Conservation (phyloP, 1,140 invertebrate species). For the Scaptomyza hsui region DNA sequence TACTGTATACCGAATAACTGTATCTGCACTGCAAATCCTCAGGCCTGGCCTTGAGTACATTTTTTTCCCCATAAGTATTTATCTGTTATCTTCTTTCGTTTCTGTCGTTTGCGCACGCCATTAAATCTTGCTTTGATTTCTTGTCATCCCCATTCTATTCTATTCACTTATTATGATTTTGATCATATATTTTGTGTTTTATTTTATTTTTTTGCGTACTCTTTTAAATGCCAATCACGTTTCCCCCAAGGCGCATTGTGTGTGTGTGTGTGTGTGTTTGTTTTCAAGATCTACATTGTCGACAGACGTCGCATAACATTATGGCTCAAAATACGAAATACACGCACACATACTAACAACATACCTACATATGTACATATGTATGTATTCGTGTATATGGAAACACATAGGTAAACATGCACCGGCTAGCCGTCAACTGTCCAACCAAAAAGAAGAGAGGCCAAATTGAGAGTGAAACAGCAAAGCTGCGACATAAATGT, state of each 20-base stretch:
- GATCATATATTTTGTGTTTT: slow-evolving; percentile 6
- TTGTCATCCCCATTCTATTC: slow-evolving; percentile 8
- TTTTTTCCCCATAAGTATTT: background rate
- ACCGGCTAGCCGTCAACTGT: slow-evolving; percentile 44
- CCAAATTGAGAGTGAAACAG: slow-evolving; percentile 7
- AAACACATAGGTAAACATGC: slow-evolving; percentile 38
- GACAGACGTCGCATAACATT: slow-evolving; percentile 28
- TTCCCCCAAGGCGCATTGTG: slow-evolving; percentile 40
- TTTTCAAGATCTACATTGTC: slow-evolving; percentile 59
- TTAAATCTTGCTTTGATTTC: background rate
- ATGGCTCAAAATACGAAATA: slow-evolving; percentile 21
- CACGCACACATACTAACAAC: slow-evolving; percentile 1
- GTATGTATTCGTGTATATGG: background rate
- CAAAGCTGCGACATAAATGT: slow-evolving; percentile 27
- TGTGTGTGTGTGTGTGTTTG: slow-evolving; percentile 9
- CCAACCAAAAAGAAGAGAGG: slow-evolving; percentile 20
- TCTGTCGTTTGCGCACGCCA: background rate
- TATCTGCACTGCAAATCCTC: background rate
- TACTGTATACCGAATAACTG: background rate
- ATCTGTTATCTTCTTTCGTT: background rate
- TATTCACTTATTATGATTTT: slow-evolving; percentile 13
- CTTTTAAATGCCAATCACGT: slow-evolving; percentile 61
- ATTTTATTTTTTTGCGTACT: slow-evolving; percentile 26
- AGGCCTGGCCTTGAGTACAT: background rate
- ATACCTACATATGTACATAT: background rate